Evolutionary conservation across 2,888 invertebrate species (phyloP).

Genomic region (Hyles lineata): DNA sequence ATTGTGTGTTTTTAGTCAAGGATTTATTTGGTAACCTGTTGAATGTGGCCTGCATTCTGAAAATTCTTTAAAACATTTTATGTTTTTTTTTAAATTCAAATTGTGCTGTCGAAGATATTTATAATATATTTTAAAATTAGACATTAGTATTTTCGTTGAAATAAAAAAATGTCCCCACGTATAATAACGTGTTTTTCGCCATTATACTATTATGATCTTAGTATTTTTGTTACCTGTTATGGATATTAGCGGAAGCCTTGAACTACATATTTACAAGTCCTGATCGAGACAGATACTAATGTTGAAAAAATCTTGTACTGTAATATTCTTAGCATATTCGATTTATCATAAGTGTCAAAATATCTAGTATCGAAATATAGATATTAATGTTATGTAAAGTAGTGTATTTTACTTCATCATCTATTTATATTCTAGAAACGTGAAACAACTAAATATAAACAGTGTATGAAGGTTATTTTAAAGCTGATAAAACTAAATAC

Average conservation of each 20-base stretch:
- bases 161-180: too few relatives aligned
- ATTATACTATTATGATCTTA: neutral
- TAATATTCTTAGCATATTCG: neutral
- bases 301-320: neutral
- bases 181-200: neutral
- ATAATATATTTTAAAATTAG: too few relatives aligned
- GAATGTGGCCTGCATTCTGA: too few relatives aligned
- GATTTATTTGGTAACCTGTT: too few relatives aligned
- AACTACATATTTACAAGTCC: neutral
- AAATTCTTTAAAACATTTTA: too few relatives aligned
- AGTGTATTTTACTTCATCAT: too few relatives aligned
- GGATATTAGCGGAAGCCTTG: conserved; percentile 17
- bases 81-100: too few relatives aligned
- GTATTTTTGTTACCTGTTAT: neutral
- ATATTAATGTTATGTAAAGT: neutral
- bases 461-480: neutral
- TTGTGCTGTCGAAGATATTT: too few relatives aligned
- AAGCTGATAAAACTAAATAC: conserved; percentile 1
- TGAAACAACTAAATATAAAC: neutral
- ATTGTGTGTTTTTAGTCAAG: too few relatives aligned
- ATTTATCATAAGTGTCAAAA: neutral
- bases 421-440: neutral
- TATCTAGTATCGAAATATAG: neutral
- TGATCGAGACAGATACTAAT: neutral
- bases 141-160: too few relatives aligned